A percentile compares a stretch with the other conserved stretches of the same genome.
Conservation (phyloP, 2,888 invertebrate genomes). For the Bruchidius siliquastri region DNA sequence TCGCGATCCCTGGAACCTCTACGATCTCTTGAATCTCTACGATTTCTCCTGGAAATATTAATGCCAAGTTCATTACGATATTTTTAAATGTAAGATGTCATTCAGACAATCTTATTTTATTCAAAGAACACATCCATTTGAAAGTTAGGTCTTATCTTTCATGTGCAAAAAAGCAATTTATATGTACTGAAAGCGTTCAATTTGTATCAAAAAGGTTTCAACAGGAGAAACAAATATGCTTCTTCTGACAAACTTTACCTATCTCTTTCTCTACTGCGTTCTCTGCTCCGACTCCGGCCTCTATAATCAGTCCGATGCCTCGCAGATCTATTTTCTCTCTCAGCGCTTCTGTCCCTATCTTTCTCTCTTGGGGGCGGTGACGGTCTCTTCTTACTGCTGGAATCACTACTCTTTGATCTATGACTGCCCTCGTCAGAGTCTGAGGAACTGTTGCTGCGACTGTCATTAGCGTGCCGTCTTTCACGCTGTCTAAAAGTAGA, state of each 20-base stretch:
- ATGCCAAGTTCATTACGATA: too few species aligned
- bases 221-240: too few species aligned
- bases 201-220: too few species aligned
- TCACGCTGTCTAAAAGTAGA: conserved; percentile 69
- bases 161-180: too few species aligned
- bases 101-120: too few species aligned
- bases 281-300: conserved; percentile 14
- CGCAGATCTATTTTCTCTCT: conserved; percentile 24
- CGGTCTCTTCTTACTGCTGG: conserved; percentile 15
- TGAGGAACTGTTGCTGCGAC: conserved; percentile 45
- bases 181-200: too few species aligned
- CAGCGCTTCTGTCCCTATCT: conserved; percentile 14
- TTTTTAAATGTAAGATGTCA: too few species aligned
- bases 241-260: too few species aligned
- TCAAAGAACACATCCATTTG: too few species aligned
- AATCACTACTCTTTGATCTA: conserved; percentile 23
- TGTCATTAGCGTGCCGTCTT: conserved; percentile 64
- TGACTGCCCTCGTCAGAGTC: conserved; percentile 45
- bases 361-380: conserved; percentile 4
- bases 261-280: conserved; percentile 16
- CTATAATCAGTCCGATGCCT: conserved; percentile 20
- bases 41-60: too few species aligned
- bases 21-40: conserved; percentile 5
- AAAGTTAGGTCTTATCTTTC: too few species aligned
- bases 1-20: not conserved